A percentile compares a stretch with the other conserved stretches of the same genome.
phyloP scores from a whole-genome alignment of 2,888 invertebrate species.

The Drosophila infuscata region DNA sequence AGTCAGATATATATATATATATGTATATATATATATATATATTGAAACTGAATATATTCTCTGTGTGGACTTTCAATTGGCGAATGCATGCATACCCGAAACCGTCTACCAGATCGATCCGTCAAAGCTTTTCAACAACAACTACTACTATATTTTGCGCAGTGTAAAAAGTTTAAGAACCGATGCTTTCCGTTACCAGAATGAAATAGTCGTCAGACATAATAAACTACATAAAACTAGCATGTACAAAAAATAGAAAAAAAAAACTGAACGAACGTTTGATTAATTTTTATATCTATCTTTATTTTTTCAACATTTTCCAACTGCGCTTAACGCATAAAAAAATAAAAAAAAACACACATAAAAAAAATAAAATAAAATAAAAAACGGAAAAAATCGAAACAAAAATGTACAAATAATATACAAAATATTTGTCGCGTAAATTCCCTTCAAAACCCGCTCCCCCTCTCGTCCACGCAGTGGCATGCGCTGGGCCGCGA shows the following conservation, averaged over 20 bases:
- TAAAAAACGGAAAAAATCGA: conserved; percentile 10
- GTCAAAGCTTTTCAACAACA: conserved; percentile 65
- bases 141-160: conserved; percentile 10
- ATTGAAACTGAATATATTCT: conserved; percentile 24
- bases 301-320: conserved; percentile 55
- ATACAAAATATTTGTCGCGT: conserved; percentile 31
- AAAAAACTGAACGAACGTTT: conserved; percentile 8
- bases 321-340: conserved; percentile 44
- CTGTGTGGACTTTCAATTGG: conserved; percentile 61
- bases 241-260: not conserved
- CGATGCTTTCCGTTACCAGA: conserved; percentile 1
- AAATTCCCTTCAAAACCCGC: conserved; percentile 19
- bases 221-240: conserved; percentile 3
- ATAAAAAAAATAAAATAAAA: conserved; percentile 2
- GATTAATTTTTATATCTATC: conserved; percentile 46
- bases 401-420: not conserved
- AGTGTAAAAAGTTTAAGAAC: not conserved
- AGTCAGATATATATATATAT: conserved; percentile 33
- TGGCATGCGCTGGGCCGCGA: conserved; percentile 99
- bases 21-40: conserved; percentile 9
- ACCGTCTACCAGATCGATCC: conserved; percentile 82
- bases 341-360: not conserved
- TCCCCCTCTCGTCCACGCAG: conserved; percentile 85
- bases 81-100: conserved; percentile 82
- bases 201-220: not conserved